Evolutionary conservation across 2,113 vertebrate species (phyloP).

Genomic region (Atlantisia rogersi): DNA sequence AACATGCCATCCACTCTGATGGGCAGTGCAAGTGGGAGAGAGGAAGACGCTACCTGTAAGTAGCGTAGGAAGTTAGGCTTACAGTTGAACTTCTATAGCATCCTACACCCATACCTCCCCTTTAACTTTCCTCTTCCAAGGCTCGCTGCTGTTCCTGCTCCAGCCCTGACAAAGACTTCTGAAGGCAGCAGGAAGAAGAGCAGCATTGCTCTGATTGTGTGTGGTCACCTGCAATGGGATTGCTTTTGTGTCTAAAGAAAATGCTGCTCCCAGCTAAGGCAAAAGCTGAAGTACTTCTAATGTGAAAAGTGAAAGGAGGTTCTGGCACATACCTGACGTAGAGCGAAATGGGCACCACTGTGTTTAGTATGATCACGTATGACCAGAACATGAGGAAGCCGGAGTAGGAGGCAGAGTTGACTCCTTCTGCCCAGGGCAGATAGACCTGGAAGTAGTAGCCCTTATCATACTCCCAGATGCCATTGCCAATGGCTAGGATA

Average conservation of each 20-base stretch:
- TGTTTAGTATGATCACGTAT: conserved; percentile 96
- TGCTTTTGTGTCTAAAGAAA: not conserved
- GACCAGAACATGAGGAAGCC: conserved; percentile 92
- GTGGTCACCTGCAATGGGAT: rapidly evolving
- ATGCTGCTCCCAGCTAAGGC: not conserved
- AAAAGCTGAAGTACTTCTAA: not conserved
- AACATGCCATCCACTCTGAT: not conserved
- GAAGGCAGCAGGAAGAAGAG: not conserved
- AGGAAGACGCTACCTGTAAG: not conserved
- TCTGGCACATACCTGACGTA: conserved; percentile 86
- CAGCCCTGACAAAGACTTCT: not conserved
- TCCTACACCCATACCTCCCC: not conserved
- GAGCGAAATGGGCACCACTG: conserved; percentile 96
- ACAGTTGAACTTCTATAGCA: not conserved
- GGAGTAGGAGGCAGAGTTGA: conserved; percentile 75
- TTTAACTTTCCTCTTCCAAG: not conserved
- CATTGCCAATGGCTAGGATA: conserved; percentile 86
- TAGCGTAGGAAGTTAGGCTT: not conserved
- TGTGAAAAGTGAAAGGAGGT: not conserved
- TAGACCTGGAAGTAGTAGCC: conserved; percentile 85
- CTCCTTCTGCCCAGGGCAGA: conserved; percentile 80
- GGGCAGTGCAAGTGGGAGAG: not conserved
- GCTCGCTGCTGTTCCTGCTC: not conserved
- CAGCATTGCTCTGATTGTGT: rapidly evolving
- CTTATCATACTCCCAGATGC: conserved; percentile 84